A percentile compares a stretch with the other conserved stretches of the same genome.
phyloP scores from a whole-genome alignment of 2,888 invertebrate genomes.

The Furcula furcula region DNA sequence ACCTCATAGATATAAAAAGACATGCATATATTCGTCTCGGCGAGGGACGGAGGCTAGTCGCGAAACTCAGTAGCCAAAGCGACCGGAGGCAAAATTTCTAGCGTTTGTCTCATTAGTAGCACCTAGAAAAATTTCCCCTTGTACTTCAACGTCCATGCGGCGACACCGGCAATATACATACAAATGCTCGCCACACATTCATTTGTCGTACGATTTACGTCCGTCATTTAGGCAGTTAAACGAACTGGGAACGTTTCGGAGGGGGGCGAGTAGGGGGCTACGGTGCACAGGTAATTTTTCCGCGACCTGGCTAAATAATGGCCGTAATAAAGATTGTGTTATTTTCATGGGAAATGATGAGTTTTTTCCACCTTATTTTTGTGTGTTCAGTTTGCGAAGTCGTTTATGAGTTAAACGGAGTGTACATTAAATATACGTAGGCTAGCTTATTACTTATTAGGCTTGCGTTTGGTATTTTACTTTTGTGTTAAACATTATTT shows the following conservation, averaged over 20 bases:
- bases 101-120: no score
- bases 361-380: conserved; percentile 4
- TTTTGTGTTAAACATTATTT: no score
- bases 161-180: conserved; percentile 37
- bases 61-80: no score
- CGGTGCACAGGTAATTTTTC: conserved; percentile 21
- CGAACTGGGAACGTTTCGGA: conserved; percentile 12
- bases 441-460: neutral
- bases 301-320: conserved; percentile 16
- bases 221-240: conserved; percentile 35
- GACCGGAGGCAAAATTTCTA: no score
- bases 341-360: conserved; percentile 16
- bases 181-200: conserved; percentile 37
- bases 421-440: neutral
- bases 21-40: no score
- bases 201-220: conserved; percentile 32
- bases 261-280: neutral
- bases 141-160: conserved; percentile 1
- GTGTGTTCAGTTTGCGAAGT: conserved; percentile 1
- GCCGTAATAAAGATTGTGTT: conserved; percentile 20
- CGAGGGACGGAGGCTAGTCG: no score
- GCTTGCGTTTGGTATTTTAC: no score
- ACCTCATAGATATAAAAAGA: no score
- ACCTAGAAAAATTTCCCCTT: no score
- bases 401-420: neutral